Percentiles rank a stretch among this genome's conserved stretches.
Conservation (phyloP, 2,797 vertebrate species). For the Tragopan temminckii region DNA sequence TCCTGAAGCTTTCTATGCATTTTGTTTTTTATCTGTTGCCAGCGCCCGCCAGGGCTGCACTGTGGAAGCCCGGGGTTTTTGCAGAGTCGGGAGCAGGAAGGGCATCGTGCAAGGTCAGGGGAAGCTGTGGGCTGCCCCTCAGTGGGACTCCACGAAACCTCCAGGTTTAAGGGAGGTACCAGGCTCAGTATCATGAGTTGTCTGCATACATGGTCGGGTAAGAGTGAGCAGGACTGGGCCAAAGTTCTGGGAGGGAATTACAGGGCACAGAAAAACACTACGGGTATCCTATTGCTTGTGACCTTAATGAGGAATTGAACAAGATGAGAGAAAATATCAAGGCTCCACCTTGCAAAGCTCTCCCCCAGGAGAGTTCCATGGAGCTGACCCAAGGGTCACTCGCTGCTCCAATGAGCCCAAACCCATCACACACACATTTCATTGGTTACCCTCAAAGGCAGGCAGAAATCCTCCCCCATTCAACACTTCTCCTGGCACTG, state of each 20-base stretch:
- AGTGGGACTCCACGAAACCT: neutral
- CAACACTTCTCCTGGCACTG: neutral
- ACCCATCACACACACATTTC: neutral
- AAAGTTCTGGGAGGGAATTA: neutral
- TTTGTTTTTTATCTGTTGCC: neutral
- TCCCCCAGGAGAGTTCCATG: neutral
- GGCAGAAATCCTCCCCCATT: neutral
- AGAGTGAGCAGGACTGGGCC: neutral
- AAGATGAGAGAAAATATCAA: neutral
- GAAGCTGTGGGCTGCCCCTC: neutral
- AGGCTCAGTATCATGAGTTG: neutral
- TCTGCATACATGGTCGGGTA: accelerated
- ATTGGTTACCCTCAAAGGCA: neutral
- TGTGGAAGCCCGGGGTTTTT: neutral
- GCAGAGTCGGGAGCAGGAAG: neutral
- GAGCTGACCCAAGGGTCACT: neutral
- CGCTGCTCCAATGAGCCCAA: neutral
- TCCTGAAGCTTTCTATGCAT: neutral
- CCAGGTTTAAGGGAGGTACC: neutral
- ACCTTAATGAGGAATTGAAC: neutral
- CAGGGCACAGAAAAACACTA: neutral
- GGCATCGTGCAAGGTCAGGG: neutral
- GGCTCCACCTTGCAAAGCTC: neutral
- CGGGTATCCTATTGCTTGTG: neutral
- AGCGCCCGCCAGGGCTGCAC: accelerated